Conservation (phyloP, 2,113 vertebrate species). For the Deroptyus accipitrinus region DNA sequence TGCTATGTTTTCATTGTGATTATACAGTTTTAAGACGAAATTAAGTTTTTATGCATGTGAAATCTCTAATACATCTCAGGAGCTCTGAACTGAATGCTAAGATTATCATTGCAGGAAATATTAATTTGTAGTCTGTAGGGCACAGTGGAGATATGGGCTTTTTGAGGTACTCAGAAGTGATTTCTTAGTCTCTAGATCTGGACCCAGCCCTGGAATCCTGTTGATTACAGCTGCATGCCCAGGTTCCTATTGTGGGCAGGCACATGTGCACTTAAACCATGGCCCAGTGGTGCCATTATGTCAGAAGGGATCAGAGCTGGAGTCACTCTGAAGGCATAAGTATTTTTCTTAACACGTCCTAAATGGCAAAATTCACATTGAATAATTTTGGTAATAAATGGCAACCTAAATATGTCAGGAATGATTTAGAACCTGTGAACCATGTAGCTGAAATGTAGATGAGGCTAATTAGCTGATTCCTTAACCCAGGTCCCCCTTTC, state of each 20-base stretch:
- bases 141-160: accelerated
- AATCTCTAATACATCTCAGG: not conserved
- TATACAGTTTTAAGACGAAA: not conserved
- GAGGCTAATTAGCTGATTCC: slow-evolving; percentile 75
- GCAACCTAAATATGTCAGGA: slow-evolving; percentile 75
- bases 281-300: not conserved
- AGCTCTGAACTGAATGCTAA: not conserved
- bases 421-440: slow-evolving; percentile 71
- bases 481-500: not conserved
- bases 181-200: not conserved
- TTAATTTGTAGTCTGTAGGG: not conserved
- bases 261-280: not conserved
- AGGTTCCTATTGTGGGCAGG: not conserved
- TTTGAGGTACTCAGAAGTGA: not conserved
- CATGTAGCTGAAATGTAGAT: slow-evolving; percentile 70
- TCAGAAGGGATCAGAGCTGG: slow-evolving; percentile 56
- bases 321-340: slow-evolving; percentile 48
- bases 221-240: not conserved
- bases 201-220: not conserved
- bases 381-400: slow-evolving; percentile 74
- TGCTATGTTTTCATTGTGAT: not conserved
- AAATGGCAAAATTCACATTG: slow-evolving; percentile 65
- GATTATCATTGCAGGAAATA: not conserved
- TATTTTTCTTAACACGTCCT: slow-evolving; percentile 37
- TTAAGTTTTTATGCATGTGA: not conserved